These are phyloP conservation scores for Clarias gariepinus DNA, from an alignment of 2,113 vertebrate genomes.

Conservation along the genomic window DNA sequence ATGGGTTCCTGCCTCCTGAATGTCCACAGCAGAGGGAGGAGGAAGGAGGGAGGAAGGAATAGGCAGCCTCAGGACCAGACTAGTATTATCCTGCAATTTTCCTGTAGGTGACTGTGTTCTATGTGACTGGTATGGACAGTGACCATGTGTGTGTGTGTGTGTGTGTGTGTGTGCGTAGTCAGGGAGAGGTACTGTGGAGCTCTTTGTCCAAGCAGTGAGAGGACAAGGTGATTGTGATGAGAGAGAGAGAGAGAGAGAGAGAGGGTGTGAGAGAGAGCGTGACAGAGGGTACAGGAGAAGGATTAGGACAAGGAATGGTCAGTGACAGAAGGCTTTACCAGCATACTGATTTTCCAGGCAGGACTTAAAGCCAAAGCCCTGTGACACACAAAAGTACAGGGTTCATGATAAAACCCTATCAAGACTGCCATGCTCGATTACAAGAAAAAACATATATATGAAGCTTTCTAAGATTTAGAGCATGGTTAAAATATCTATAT, in stretches of 20 bases:
- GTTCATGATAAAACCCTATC: conserved; percentile 18
- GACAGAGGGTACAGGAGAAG: conserved; percentile 42
- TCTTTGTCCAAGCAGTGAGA: conserved; percentile 35
- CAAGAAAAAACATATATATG: background rate
- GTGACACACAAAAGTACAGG: conserved; percentile 29
- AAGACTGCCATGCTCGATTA: background rate
- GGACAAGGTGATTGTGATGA: conserved; percentile 32
- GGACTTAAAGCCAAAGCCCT: conserved; percentile 39
- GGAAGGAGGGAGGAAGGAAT: conserved; percentile 1
- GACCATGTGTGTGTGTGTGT: conserved; percentile 20
- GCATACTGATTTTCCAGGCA: conserved; percentile 43
- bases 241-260: background rate
- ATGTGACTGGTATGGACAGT: conserved; percentile 26
- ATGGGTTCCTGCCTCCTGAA: conserved; percentile 41
- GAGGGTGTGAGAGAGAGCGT: conserved; percentile 21
- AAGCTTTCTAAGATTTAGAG: conserved; percentile 2
- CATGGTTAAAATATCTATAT: background rate
- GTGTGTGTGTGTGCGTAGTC: background rate
- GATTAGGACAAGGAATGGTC: conserved; percentile 50
- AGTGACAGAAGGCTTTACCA: conserved; percentile 50
- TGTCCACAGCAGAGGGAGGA: conserved; percentile 32
- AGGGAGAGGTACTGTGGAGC: background rate
- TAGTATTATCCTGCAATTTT: conserved; percentile 32
- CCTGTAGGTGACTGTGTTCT: conserved; percentile 30
- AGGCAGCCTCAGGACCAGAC: conserved; percentile 35